phyloP scores from a whole-genome alignment of 2,113 vertebrate species.

The Bufo bufo region DNA sequence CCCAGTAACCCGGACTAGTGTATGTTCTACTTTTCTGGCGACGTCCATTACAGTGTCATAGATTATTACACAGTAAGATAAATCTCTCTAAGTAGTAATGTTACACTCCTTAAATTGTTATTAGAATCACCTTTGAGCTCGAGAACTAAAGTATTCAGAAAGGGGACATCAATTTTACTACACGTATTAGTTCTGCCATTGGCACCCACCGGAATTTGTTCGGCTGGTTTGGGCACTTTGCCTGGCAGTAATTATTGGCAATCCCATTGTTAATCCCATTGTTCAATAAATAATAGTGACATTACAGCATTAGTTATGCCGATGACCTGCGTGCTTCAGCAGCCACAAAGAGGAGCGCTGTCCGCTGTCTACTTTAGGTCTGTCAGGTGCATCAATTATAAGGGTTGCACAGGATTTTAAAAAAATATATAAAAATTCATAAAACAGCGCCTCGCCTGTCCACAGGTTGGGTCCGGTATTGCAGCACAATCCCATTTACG shows the following conservation, averaged over 20 bases:
- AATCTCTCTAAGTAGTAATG: constrained; percentile 2
- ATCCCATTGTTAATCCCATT: constrained; percentile 7
- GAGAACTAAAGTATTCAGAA: constrained; percentile 30
- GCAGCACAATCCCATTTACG: neutral
- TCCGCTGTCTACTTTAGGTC: too few relatives aligned
- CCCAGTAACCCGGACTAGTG: neutral
- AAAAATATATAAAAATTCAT: neutral
- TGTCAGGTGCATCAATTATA: neutral
- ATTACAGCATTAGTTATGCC: neutral
- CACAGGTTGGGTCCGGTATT: neutral
- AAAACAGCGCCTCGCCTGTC: neutral
- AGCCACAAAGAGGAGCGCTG: neutral
- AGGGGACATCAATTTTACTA: constrained; percentile 4
- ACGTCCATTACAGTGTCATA: neutral
- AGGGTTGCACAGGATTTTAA: neutral
- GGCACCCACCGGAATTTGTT: constrained; percentile 17
- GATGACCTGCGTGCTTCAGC: neutral
- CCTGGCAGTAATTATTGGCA: constrained; percentile 30
- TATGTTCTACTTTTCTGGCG: neutral
- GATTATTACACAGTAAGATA: neutral
- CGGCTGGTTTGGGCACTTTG: constrained; percentile 2
- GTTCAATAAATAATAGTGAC: constrained; percentile 40
- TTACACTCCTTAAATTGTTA: constrained; percentile 23
- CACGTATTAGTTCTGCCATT: neutral
- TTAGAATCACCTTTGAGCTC: constrained; percentile 26